Evolutionary conservation across 53 echinoderm and acorn worm genomes (phyloP).

Genomic region (Patiria pectinifera): DNA sequence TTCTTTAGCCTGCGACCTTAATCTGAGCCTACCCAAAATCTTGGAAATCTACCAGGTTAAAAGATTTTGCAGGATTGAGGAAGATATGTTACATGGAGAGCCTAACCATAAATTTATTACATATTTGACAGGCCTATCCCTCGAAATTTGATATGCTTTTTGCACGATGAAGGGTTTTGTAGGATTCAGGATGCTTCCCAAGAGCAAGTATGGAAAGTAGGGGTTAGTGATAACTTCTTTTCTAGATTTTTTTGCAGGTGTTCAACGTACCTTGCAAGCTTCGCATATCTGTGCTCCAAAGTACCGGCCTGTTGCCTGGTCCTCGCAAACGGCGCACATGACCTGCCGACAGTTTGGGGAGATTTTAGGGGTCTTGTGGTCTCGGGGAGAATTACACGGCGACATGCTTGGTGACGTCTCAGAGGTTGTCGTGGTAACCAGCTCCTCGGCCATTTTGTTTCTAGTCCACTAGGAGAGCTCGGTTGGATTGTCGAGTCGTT

Average conservation of each 20-base stretch:
- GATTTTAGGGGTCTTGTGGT: conserved; percentile 4
- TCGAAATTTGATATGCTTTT: too few species aligned
- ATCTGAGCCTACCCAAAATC: too few species aligned
- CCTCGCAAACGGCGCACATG: conserved; percentile 82
- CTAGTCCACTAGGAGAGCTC: not conserved
- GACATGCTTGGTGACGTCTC: not conserved
- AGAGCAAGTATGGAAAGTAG: not conserved
- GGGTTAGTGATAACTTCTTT: not conserved
- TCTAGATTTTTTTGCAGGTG: not conserved
- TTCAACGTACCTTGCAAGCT: conserved; percentile 80
- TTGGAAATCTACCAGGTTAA: too few species aligned
- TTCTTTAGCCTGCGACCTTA: too few species aligned
- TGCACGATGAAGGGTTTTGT: too few species aligned
- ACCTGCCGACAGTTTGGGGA: conserved; percentile 38
- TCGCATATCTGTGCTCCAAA: conserved; percentile 88
- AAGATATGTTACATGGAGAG: too few species aligned
- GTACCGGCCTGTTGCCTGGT: conserved; percentile 82
- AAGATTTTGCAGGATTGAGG: too few species aligned
- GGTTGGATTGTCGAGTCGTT: not conserved
- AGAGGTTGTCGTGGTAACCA: not conserved
- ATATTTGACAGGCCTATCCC: too few species aligned
- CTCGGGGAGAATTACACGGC: not conserved
- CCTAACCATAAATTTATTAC: too few species aligned
- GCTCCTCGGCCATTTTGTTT: conserved; percentile 31
- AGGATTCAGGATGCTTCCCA: too few species aligned